These are phyloP conservation scores for Eretmochelys imbricata DNA, from an alignment of 2,113 vertebrate species.

Conservation along the genomic window DNA sequence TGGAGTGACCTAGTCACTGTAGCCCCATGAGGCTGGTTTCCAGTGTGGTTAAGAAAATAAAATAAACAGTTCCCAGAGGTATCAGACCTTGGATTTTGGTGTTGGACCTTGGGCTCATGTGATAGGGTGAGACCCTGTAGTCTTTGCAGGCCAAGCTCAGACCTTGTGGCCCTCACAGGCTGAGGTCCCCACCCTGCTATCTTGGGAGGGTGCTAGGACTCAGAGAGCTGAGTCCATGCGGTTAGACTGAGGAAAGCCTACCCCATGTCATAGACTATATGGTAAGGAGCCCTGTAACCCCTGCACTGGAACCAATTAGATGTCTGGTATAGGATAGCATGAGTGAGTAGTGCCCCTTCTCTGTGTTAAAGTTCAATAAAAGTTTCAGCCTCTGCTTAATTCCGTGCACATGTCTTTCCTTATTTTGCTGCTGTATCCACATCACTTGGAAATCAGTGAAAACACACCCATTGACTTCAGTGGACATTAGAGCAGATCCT, in stretches of 20 bases:
- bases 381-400: background rate
- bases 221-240: background rate
- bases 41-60: background rate
- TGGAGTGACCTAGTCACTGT: background rate
- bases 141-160: background rate
- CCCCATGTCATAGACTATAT: background rate
- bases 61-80: background rate
- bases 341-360: background rate
- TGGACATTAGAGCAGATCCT: background rate
- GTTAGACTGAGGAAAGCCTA: background rate
- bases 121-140: background rate
- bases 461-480: background rate
- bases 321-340: background rate
- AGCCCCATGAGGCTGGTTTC: background rate
- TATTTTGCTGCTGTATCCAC: background rate
- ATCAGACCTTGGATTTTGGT: background rate
- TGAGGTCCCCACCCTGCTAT: background rate
- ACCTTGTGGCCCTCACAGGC: background rate
- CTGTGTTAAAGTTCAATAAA: background rate
- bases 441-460: background rate
- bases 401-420: background rate
- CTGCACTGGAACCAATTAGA: background rate
- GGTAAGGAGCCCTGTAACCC: background rate
- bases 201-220: background rate
- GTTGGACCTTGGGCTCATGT: background rate